Conservation (phyloP, 2,113 vertebrate species). For the Leiothrix lutea region DNA sequence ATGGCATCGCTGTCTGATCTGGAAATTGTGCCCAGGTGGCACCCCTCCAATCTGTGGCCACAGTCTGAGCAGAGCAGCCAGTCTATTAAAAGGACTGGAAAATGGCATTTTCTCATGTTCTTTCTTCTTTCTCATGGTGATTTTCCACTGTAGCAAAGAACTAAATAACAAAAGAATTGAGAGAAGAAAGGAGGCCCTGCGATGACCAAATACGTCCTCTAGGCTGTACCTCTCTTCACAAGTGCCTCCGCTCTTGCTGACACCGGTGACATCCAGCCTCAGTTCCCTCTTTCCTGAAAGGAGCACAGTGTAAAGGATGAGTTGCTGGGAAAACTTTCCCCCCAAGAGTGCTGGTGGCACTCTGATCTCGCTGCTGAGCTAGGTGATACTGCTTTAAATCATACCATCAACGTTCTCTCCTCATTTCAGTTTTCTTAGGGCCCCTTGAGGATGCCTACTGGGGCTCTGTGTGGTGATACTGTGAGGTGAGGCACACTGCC, state of each 20-base stretch:
- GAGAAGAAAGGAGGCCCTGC: not conserved
- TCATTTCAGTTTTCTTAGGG: not conserved
- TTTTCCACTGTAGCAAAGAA: not conserved
- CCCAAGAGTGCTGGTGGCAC: not conserved
- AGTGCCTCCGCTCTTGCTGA: accelerated
- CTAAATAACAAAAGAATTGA: not conserved
- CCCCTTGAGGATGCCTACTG: not conserved
- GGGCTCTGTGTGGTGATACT: not conserved
- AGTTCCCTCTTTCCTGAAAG: not conserved
- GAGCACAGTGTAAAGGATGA: not conserved
- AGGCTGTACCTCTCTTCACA: not conserved
- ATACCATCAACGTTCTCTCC: not conserved
- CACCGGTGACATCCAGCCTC: not conserved
- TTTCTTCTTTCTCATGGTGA: not conserved
- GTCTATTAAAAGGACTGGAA: not conserved
- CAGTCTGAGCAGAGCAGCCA: not conserved
- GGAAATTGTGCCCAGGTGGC: not conserved
- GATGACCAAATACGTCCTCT: not conserved
- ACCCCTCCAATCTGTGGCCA: not conserved
- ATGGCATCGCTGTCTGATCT: not conserved
- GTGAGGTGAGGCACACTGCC: not conserved
- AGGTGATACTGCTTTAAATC: not conserved
- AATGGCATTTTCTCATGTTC: not conserved
- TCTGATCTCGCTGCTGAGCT: not conserved
- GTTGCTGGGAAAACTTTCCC: not conserved